These are phyloP conservation scores for Vidua macroura DNA, from an alignment of 2,113 vertebrate species.

Conservation along the genomic window DNA sequence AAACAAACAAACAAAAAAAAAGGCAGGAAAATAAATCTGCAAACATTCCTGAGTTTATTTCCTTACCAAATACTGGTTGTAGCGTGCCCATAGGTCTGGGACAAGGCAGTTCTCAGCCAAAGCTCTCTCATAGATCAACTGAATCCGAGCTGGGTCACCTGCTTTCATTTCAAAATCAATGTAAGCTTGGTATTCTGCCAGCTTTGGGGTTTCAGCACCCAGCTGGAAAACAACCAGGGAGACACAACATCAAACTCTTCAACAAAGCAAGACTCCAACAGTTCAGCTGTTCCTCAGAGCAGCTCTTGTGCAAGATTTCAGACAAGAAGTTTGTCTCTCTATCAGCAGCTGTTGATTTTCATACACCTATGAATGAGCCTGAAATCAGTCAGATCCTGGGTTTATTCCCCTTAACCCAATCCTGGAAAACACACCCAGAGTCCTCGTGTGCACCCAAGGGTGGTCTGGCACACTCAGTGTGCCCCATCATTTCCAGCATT, in stretches of 20 bases:
- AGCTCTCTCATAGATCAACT: slow-evolving; percentile 90
- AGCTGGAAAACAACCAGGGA: slow-evolving; percentile 72
- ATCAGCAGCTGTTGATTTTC: background rate
- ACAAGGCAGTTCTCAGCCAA: slow-evolving; percentile 96
- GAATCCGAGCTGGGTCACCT: slow-evolving; percentile 91
- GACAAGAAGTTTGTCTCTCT: no score
- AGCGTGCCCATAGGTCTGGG: slow-evolving; percentile 94
- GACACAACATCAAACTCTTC: background rate
- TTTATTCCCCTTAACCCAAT: background rate
- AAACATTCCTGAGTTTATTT: background rate
- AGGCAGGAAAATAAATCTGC: background rate
- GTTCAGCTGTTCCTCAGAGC: background rate
- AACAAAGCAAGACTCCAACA: background rate
- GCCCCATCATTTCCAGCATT: background rate
- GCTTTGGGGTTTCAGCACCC: slow-evolving; percentile 87
- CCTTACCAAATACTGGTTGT: slow-evolving; percentile 92
- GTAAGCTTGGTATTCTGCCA: slow-evolving; percentile 92
- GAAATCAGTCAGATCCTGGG: background rate
- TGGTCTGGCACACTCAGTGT: background rate
- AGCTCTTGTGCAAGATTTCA: background rate
- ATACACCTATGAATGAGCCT: accelerated
- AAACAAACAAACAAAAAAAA: background rate
- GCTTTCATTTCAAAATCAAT: slow-evolving; percentile 91
- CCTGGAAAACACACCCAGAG: background rate
- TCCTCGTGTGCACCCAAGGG: accelerated